phyloP scores from a whole-genome alignment of 2,113 vertebrate genomes.

The Calyptomena viridis region DNA sequence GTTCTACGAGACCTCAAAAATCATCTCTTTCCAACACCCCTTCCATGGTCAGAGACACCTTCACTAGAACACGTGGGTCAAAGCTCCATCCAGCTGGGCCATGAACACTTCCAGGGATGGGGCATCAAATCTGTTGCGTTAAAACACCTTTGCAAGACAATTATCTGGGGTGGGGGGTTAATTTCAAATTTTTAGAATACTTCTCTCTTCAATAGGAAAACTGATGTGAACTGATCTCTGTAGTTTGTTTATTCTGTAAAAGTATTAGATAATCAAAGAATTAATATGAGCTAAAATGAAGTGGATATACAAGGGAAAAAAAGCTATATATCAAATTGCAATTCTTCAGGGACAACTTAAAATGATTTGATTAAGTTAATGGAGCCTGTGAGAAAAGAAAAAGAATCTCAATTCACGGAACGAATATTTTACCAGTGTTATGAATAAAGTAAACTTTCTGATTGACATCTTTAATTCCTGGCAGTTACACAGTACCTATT shows the following conservation, averaged over 20 bases:
- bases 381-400: neutral
- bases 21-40: neutral
- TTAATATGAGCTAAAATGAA: neutral
- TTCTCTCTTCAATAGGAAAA: neutral
- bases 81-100: neutral
- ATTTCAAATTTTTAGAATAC: neutral
- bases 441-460: neutral
- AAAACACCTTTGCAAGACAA: neutral
- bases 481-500: neutral
- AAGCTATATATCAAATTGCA: slow-evolving; percentile 2
- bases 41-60: neutral
- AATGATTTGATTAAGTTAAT: slow-evolving; percentile 35
- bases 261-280: neutral
- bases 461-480: neutral
- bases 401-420: neutral
- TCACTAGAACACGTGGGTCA: neutral
- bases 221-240: neutral
- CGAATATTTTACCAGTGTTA: neutral
- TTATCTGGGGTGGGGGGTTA: accelerated
- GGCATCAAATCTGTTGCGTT: neutral
- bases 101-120: neutral
- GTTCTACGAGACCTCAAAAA: neutral
- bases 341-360: neutral
- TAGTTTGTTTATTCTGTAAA: neutral
- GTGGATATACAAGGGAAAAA: neutral